Conservation (phyloP, 2,888 invertebrate genomes). For the Spicauda simplicius region DNA sequence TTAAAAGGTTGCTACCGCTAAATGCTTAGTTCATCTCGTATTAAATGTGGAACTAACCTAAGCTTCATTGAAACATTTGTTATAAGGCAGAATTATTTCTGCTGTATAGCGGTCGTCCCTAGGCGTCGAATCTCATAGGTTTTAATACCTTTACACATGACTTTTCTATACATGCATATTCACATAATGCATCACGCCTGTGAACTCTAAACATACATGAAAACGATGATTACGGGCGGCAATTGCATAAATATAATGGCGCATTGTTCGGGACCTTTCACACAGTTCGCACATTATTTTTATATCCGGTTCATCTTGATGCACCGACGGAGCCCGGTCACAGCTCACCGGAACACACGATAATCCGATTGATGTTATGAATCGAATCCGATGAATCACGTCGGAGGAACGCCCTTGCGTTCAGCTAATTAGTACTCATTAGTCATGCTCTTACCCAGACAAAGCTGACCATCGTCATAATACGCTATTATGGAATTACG, state of each 20-base stretch:
- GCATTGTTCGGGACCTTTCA: constrained; percentile 38
- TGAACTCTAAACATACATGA: constrained; percentile 8
- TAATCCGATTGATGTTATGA: constrained; percentile 42
- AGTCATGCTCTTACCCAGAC: constrained; percentile 72
- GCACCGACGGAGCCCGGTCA: constrained; percentile 42
- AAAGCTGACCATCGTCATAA: constrained; percentile 49
- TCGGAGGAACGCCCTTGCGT: constrained; percentile 73
- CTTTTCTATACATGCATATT: constrained; percentile 1
- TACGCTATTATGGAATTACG: constrained; percentile 39
- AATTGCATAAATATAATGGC: constrained; percentile 29
- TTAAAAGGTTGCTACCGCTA: too few relatives aligned
- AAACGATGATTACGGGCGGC: constrained; percentile 8
- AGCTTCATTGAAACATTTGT: too few relatives aligned
- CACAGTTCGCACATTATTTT: constrained; percentile 46
- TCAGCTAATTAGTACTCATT: constrained; percentile 73
- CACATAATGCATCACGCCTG: constrained; percentile 8
- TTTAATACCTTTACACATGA: background rate
- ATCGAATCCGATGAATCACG: constrained; percentile 60
- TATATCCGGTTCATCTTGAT: constrained; percentile 51
- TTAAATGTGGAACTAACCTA: too few relatives aligned
- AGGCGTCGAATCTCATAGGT: too few relatives aligned
- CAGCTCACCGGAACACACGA: constrained; percentile 41
- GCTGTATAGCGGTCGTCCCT: too few relatives aligned
- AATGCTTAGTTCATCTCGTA: too few relatives aligned
- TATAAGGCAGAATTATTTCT: too few relatives aligned